Percentiles rank a stretch among this genome's conserved stretches.
phyloP scores from a whole-genome alignment of 2,888 invertebrate genomes.

The Lasioglossum calceatum region DNA sequence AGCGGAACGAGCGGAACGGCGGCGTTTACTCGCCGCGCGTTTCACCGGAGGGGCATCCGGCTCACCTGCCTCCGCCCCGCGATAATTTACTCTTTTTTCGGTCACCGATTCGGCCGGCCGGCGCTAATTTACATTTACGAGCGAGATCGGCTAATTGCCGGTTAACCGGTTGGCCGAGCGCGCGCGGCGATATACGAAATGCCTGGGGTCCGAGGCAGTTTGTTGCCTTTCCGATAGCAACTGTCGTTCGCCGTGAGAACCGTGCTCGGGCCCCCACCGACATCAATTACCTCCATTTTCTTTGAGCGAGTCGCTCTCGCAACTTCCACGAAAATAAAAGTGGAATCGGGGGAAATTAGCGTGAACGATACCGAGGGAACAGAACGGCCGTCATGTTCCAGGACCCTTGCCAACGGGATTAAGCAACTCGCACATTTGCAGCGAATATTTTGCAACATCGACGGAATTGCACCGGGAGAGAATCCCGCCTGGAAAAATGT shows the following conservation, averaged over 20 bases:
- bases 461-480: background rate
- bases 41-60: constrained; percentile 74
- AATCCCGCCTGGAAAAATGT: background rate
- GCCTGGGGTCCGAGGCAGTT: constrained; percentile 64
- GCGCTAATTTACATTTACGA: constrained; percentile 83
- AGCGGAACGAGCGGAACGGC: constrained; percentile 57
- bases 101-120: constrained; percentile 78
- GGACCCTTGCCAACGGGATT: background rate
- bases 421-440: background rate
- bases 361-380: background rate
- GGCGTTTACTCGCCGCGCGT: constrained; percentile 54
- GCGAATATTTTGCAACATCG: background rate
- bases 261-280: constrained; percentile 44
- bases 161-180: constrained; percentile 83
- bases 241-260: constrained; percentile 72
- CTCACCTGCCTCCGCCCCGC: constrained; percentile 77
- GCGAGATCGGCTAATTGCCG: constrained; percentile 84
- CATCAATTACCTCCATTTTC: constrained; percentile 62
- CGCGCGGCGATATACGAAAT: constrained; percentile 72
- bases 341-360: constrained; percentile 13
- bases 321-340: background rate
- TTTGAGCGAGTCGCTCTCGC: constrained; percentile 38
- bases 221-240: constrained; percentile 69
- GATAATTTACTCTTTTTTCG: constrained; percentile 81
- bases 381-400: background rate